Evolutionary conservation across 2,113 vertebrate species (phyloP), one percentile per base, ranked within the genome.

Genomic region (Eudorcas thomsonii): DNA sequence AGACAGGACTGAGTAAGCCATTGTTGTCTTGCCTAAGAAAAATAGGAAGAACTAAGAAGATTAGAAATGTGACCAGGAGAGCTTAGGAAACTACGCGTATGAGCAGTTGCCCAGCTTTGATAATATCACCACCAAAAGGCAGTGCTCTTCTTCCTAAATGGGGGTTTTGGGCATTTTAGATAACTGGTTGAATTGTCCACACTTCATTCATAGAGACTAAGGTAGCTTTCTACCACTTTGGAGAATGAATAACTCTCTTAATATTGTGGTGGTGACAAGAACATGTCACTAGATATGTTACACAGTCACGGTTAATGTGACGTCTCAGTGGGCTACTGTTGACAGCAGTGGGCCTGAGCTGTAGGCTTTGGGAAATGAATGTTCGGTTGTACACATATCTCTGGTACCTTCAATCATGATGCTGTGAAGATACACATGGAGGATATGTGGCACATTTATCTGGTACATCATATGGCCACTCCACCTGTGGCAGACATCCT

Each of bases 311-410:
- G 19, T 88, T 55, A 82, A 15, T 43, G 8, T 36, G 23, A 28
- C 23, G 43, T 50, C n/a, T 54, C 15, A 74, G 13, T 7, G 30
- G 83, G 84, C 80, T 43, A 83, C 25, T 83, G 60, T 50, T 77
- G 45, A 43, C 7, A 52, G 45, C 19, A 36, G 33, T 54, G 26
- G 48, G 74, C n/a, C 39, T 60, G 19, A 36, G 30, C 55, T 55
- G 43, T 28, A 17, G 50, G 48, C 26, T 88, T 94, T 48, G n/a
- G 39, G 36, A 93, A 77, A 45, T 45, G 26, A 84, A 3, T 54
- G 43, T 26, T 23, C 0, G 6, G 21, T 80, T 4, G 0, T 13
- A 16, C 12, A 39, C 2, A 3, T 33, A 21, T 28, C 26, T 90
- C 50, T 50, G 30, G 17, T 7, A 21, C 12, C 54, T 77, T 64